A percentile compares a stretch with the other conserved stretches of the same genome.
These are phyloP conservation scores for Andinoacara biseriatus DNA, from an alignment of 2,113 vertebrate species.

Conservation along the genomic window DNA sequence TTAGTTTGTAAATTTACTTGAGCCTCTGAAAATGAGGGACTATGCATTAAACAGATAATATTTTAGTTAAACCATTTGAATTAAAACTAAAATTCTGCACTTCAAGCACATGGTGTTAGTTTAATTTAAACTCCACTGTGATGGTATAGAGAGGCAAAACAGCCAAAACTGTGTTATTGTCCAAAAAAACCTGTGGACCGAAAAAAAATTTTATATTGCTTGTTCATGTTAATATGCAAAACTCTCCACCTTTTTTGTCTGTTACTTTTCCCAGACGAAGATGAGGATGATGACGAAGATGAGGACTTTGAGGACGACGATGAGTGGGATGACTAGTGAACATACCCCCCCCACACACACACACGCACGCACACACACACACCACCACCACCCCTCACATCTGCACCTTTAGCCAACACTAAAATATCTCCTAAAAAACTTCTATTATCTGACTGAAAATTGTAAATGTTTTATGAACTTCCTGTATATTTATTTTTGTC, in stretches of 20 bases:
- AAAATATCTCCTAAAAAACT: constrained; percentile 84
- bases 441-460: constrained; percentile 92
- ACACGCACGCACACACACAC: accelerated
- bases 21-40: too few species aligned
- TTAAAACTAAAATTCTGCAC: too few species aligned
- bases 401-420: constrained; percentile 82
- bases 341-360: accelerated
- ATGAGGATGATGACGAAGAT: constrained; percentile 96
- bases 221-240: too few species aligned
- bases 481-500: constrained; percentile 98
- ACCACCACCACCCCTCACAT: constrained; percentile 34
- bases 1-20: too few species aligned
- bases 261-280: constrained; percentile 85
- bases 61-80: too few species aligned
- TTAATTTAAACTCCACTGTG: too few species aligned
- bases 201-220: too few species aligned
- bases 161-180: too few species aligned
- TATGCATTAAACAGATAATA: too few species aligned
- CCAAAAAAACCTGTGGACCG: too few species aligned
- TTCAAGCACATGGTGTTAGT: too few species aligned
- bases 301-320: constrained; percentile 99
- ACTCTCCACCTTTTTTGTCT: background rate
- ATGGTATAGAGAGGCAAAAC: too few species aligned
- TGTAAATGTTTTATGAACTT: constrained; percentile 95
- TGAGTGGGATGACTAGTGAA: constrained; percentile 95